Evolutionary conservation across 2,888 invertebrate species (phyloP).

Genomic region (Nemurella pictetii): DNA sequence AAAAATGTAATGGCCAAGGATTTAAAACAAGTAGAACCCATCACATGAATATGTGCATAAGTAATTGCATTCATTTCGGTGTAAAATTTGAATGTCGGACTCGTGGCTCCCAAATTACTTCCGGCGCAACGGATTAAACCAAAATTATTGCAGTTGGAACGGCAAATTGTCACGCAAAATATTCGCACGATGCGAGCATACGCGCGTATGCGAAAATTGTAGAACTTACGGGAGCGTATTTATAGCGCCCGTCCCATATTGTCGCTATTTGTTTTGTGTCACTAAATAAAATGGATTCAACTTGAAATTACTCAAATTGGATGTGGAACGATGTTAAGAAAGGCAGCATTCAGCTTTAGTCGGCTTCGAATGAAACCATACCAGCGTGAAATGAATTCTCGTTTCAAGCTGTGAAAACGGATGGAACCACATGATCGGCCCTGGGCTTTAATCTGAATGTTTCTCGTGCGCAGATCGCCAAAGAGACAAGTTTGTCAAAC

Average conservation of each 20-base stretch:
- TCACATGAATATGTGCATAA: constrained; percentile 22
- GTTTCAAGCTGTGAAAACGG: background rate
- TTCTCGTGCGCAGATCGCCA: background rate
- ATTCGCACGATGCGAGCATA: background rate
- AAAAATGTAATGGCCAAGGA: no score
- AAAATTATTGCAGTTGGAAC: constrained; percentile 15
- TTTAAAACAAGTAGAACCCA: background rate
- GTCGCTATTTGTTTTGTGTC: background rate
- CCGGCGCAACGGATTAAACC: background rate
- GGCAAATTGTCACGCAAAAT: constrained; percentile 22
- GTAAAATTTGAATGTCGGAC: constrained; percentile 24
- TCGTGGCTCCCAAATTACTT: constrained; percentile 2
- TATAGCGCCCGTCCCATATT: background rate
- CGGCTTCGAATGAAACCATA: background rate
- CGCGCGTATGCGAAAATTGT: background rate
- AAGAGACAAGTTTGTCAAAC: background rate
- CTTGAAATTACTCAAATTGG: background rate
- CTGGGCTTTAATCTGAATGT: background rate
- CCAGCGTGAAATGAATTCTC: background rate
- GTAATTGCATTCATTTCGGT: constrained; percentile 20
- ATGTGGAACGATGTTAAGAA: background rate
- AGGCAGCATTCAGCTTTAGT: background rate
- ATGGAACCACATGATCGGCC: background rate
- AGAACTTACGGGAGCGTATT: background rate
- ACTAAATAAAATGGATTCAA: background rate